Base-by-base conservation (phyloP, 2,888 invertebrate genomes). In the Chromoteleia sp. region DNA sequence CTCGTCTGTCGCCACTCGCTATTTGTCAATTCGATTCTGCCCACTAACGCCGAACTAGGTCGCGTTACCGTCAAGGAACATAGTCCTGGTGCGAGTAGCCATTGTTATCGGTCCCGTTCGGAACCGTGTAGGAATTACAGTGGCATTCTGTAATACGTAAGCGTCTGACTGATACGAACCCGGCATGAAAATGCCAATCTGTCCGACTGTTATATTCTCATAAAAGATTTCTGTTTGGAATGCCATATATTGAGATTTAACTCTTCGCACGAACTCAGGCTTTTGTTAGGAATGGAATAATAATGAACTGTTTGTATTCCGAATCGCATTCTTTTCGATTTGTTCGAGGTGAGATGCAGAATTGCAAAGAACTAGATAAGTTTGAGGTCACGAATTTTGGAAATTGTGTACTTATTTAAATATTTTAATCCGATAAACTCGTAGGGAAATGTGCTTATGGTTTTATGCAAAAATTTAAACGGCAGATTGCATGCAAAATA, bases 121-220 rank as follows among this genome's bases (percentile, higher is more conserved):
- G 33, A 29, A 59, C 36, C 68, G 45, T 36, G 45, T 19, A 67
- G 50, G 73, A 73, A 59, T 73, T 54, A 65, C 67, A 30, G 65
- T 59, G 73, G 79, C 73, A 68, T 79, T 71, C 65, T 61, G 59
- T 74, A 74, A 73, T 67, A 79, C 73, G 52, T 73, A 56, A 68
- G 48, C 68, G 74, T 8, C 68, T 58, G 73, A 73, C 61, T 73
- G 79, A 79, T 73, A 73, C 73, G 54, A 73, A 59, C 59, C 54
- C 25, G 8, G 67, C 67, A 68, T 73, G 59, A 45, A 79, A 79
- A 79, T 79, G 79, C 67, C 73, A 67, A 73, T 79, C 71, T 56
- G 59, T 73, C 39, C 21, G 43, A 50, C 43, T 15, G 79, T 67
- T 67, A 65, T 65, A 71, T 78, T 71, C 70, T 54, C 61, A 56